phyloP scores from a whole-genome alignment of 2,113 vertebrate genomes.

The Centropristis striata region DNA sequence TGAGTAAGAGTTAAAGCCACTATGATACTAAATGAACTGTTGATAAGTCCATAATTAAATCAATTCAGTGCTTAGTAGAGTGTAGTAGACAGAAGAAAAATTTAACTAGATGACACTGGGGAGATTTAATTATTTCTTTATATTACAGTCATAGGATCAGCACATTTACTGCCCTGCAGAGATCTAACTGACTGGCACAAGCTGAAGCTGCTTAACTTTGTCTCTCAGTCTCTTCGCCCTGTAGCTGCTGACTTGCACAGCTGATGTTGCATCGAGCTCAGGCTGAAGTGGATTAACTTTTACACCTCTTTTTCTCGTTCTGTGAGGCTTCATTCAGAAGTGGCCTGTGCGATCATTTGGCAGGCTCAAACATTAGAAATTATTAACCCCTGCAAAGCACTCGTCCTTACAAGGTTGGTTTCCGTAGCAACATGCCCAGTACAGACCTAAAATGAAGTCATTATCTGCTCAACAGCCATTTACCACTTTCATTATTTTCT shows the following conservation, averaged over 20 bases:
- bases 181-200: slow-evolving; percentile 20
- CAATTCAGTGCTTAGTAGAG: background rate
- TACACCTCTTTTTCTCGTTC: background rate
- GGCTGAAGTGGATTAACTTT: slow-evolving; percentile 37
- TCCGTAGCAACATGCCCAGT: slow-evolving; percentile 45
- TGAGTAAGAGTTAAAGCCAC: background rate
- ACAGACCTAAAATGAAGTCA: slow-evolving; percentile 9
- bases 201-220: slow-evolving; percentile 58
- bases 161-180: background rate
- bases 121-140: slow-evolving; percentile 7
- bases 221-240: slow-evolving; percentile 12
- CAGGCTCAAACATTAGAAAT: background rate
- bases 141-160: slow-evolving; percentile 23
- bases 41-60: slow-evolving; percentile 26
- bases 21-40: slow-evolving; percentile 5
- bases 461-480: slow-evolving; percentile 13
- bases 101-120: background rate
- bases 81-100: background rate
- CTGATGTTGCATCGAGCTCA: slow-evolving; percentile 1
- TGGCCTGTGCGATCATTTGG: background rate
- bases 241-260: slow-evolving; percentile 26
- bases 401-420: slow-evolving; percentile 34
- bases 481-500: slow-evolving; percentile 14
- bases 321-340: slow-evolving; percentile 15
- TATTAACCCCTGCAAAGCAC: background rate